phyloP scores from a whole-genome alignment of 2,113 vertebrate species.

The Thalassoma bifasciatum region DNA sequence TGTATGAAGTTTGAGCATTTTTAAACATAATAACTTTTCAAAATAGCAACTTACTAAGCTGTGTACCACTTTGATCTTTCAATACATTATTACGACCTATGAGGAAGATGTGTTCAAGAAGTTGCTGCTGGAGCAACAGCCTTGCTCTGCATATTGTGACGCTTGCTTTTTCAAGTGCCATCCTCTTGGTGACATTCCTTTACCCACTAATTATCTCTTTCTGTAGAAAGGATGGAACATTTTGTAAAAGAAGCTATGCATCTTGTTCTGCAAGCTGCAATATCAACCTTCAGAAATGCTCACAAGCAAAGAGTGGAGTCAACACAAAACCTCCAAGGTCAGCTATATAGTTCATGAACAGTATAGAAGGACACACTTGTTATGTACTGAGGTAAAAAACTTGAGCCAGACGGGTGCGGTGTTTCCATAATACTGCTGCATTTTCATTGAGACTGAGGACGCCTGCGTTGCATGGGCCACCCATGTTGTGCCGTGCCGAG shows the following conservation, averaged over 20 bases:
- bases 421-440: conserved; percentile 72
- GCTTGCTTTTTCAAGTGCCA: no score
- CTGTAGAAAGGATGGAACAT: background rate
- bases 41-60: no score
- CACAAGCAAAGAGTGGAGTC: conserved; percentile 8
- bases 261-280: no score
- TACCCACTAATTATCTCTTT: no score
- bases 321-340: conserved; percentile 17
- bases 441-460: conserved; percentile 75
- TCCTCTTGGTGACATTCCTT: no score
- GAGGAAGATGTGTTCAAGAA: no score
- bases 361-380: conserved; percentile 55
- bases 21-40: no score
- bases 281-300: background rate
- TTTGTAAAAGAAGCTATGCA: background rate
- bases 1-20: no score
- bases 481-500: conserved; percentile 77
- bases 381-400: conserved; percentile 52
- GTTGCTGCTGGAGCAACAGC: no score
- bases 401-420: conserved; percentile 68
- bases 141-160: no score
- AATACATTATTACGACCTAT: no score
- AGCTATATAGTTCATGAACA: conserved; percentile 31
- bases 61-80: no score
- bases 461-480: conserved; percentile 75